Base-by-base conservation (phyloP, 1,140 invertebrate genomes). In the Danaus melanippus region DNA sequence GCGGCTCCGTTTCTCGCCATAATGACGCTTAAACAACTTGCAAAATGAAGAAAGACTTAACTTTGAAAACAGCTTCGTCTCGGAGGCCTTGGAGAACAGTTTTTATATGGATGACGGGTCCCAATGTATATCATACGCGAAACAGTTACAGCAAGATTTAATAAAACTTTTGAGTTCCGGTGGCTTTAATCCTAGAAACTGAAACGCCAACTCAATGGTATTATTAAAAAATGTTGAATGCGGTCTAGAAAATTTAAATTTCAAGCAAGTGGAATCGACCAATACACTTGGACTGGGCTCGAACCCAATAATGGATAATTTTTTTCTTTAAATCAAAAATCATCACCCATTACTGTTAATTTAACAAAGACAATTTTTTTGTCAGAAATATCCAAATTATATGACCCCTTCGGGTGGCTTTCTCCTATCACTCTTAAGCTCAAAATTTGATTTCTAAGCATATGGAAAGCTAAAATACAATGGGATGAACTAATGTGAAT, bases 21-120 rank as follows among this genome's bases (percentile, higher is more conserved):
- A 43, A 59, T 59, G 51, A 59, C 57, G 2, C 46, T 59, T 1
- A 21, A 21, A 50, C 47, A 21, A 10, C 17, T 60, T 10, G 58
- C 58, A 10, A 11, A n/a, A 40, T 10, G 58, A 60, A 42, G 58
- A 60, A 44, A 15, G 15, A 15, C 15, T 15, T 3, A 15, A 15
- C 15, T 15, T 1, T 15, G 3, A 15, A 15, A 15, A 15, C 15
- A 15, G 15, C 15, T 1, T 15, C 15, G 15, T 3, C 15, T 1
- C 3, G 15, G 15, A 15, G 15, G 15, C 15, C 15, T 15, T 15
- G 3, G 1, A 15, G 15, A 15, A 15, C 15, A 15, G 15, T 15
- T 15, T 15, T 15, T 1, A 15, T 15, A 15, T 15, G 15, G 1
- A 15, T 15, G 15, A 15, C 15, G 15, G 15, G 15, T 15, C 15